These are phyloP conservation scores for Chaetoderma sp. DNA, from an alignment of 2,888 invertebrate species.

Conservation along the genomic window DNA sequence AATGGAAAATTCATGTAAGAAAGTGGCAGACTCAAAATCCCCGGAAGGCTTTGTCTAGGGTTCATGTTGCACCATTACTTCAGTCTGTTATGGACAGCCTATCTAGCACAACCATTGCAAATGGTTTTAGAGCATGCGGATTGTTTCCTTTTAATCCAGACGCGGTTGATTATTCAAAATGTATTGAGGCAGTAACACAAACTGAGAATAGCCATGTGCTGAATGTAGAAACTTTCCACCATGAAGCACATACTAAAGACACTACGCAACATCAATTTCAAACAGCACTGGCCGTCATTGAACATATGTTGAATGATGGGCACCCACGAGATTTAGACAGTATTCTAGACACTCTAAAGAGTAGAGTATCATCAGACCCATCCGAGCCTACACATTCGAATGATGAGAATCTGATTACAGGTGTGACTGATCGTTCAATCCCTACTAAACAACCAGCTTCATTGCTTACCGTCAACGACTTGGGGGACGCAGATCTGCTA, in stretches of 20 bases:
- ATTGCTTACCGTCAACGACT: no score
- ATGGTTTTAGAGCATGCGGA: slow-evolving; percentile 25
- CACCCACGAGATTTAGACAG: no score
- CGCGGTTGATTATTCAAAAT: slow-evolving; percentile 26
- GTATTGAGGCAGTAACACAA: not conserved
- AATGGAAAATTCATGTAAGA: slow-evolving; percentile 28
- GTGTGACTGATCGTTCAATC: no score
- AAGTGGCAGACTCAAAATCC: slow-evolving; percentile 28
- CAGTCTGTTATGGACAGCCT: slow-evolving; percentile 18
- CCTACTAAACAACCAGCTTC: no score
- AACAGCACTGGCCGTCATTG: no score
- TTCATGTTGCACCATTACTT: slow-evolving; percentile 19
- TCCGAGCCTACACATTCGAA: no score
- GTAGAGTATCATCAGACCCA: not conserved
- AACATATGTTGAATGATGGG: no score
- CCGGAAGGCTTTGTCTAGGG: slow-evolving; percentile 24
- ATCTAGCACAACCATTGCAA: slow-evolving; percentile 15
- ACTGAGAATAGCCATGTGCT: not conserved
- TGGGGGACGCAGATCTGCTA: no score
- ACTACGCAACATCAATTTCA: no score
- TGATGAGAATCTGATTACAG: no score
- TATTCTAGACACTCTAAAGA: not conserved
- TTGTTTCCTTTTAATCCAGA: slow-evolving; percentile 22
- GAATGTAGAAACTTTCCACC: no score
- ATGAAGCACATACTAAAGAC: no score